These are phyloP conservation scores for Myiothlypis coronata DNA, from an alignment of 2,797 vertebrate genomes.

Conservation along the genomic window DNA sequence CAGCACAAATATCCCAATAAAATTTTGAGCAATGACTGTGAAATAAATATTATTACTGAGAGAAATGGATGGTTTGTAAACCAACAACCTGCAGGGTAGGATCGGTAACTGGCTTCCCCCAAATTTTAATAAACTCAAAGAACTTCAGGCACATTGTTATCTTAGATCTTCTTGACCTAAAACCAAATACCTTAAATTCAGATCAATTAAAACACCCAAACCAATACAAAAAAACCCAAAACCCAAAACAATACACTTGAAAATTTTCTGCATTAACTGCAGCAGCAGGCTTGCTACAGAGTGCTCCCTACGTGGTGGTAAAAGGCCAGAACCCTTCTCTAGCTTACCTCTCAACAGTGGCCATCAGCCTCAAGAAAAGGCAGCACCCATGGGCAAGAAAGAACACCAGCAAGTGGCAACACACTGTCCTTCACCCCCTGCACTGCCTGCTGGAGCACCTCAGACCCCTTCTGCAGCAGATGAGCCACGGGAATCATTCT, in stretches of 20 bases:
- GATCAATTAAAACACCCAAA: neutral
- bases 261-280: neutral
- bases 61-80: neutral
- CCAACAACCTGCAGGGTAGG: neutral
- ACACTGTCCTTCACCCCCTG: slow-evolving; percentile 15
- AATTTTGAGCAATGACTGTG: neutral
- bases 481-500: neutral
- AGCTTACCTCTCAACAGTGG: slow-evolving; percentile 2
- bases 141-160: neutral
- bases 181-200: neutral
- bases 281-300: neutral
- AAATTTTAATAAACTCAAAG: neutral
- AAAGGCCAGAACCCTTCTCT: neutral
- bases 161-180: neutral
- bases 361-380: neutral
- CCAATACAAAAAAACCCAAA: neutral
- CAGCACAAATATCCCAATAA: neutral
- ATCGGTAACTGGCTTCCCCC: neutral
- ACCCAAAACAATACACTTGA: neutral
- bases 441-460: slow-evolving; percentile 11
- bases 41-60: neutral
- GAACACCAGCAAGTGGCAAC: neutral
- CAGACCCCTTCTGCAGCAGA: slow-evolving; percentile 5
- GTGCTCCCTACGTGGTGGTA: neutral
- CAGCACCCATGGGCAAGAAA: neutral